Conservation (phyloP, 2,797 vertebrate species). For the Chloroceryle amazona region DNA sequence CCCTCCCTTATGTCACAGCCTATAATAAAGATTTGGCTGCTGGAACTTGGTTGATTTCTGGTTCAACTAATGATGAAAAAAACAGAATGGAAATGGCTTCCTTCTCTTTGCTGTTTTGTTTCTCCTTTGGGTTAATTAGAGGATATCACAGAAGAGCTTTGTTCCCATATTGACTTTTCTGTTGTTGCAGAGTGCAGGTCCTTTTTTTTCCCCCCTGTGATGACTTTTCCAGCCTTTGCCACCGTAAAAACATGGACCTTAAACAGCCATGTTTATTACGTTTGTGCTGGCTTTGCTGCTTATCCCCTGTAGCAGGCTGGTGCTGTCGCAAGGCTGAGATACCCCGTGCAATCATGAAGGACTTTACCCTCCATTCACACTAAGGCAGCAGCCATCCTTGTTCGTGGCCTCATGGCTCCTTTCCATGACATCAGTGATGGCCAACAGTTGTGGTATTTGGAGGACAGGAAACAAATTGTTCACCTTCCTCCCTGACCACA, state of each 20-base stretch:
- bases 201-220: rapidly evolving
- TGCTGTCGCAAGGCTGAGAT: not conserved
- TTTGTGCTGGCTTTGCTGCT: rapidly evolving
- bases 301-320: not conserved
- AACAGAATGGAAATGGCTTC: not conserved
- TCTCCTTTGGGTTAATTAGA: not conserved
- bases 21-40: not conserved
- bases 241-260: not conserved
- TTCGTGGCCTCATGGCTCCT: rapidly evolving
- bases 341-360: not conserved
- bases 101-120: not conserved
- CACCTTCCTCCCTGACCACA: not conserved
- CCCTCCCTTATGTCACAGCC: not conserved
- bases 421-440: not conserved
- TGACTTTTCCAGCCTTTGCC: not conserved
- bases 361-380: not conserved
- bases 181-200: not conserved
- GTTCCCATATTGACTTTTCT: not conserved
- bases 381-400: not conserved
- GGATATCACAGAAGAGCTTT: not conserved
- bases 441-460: not conserved
- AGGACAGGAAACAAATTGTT: not conserved
- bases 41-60: not conserved
- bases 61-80: not conserved
- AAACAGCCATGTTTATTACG: not conserved